Base-by-base conservation (phyloP, 2,113 vertebrate genomes). In the Capreolus pygargus region DNA sequence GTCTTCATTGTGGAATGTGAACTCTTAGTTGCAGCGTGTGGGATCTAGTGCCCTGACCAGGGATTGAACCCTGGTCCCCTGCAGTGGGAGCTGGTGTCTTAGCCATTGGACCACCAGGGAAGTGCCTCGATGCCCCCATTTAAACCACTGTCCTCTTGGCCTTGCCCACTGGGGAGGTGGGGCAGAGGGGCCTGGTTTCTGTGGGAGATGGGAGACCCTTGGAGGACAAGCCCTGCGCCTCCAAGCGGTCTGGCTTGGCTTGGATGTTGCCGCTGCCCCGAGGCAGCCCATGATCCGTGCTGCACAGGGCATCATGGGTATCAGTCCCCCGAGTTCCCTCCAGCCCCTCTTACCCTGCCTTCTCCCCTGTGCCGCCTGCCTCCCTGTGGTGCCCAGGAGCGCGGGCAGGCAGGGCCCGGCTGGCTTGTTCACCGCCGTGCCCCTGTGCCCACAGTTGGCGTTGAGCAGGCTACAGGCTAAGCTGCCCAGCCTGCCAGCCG, bases 231-330 rank as follows among this genome's bases (percentile, higher is more conserved):
- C 28, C 43, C 43, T 52, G 52, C 6, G 11, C 67, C 50, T 15
- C n/a, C 6, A 2, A 27, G 67, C 1, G 1, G 6, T 27, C 61
- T 74, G 93, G 4, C 61, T 88, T 4, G 7, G 52, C 23, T 9
- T n/a, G 21, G 57, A 17, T 33, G 36, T 64, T 8, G 0, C 67
- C 12, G 8, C 27, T 25, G 36, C 39, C n/a, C 36, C 0, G 0
- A 25, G 52, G 87, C 81, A 52, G 28, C 55, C 60, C 27, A 17
- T 17, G 36, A 6, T 61, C 55, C 58, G 27, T 17, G 8, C 60
- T 7, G 15, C 7, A 67, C 27, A 9, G 81, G 81, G 33, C 27
- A 28, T 47, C 27, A 0, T n/a, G 16, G 50, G 25, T 21, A 50
- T 67, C 87, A 74, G 39, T 23, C n/a, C n/a, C 52, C 57, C 21